These are phyloP conservation scores for Gouania willdenowi DNA, from an alignment of 2,797 vertebrate species.

Conservation along the genomic window DNA sequence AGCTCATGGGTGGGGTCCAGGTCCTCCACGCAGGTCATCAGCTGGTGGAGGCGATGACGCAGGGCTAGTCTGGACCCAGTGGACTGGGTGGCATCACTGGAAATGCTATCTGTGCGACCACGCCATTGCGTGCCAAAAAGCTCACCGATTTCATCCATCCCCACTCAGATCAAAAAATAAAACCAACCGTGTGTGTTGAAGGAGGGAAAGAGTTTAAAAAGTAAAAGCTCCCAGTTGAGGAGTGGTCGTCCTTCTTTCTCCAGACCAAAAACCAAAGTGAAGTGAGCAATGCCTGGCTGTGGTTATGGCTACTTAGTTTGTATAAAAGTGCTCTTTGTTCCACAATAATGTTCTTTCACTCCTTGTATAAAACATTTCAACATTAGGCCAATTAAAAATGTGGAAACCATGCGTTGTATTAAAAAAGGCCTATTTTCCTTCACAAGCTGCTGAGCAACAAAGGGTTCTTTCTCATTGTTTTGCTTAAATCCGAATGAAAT, in stretches of 20 bases:
- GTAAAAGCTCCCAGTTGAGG: no score
- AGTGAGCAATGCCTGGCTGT: constrained; percentile 16
- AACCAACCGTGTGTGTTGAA: no score
- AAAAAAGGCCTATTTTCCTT: neutral
- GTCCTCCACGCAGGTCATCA: constrained; percentile 75
- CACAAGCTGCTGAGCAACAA: neutral
- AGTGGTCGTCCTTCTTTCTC: neutral
- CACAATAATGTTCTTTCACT: constrained; percentile 30
- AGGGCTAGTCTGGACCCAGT: constrained; percentile 58
- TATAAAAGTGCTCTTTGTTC: constrained; percentile 33
- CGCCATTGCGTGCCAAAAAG: constrained; percentile 28
- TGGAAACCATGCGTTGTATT: constrained; percentile 20
- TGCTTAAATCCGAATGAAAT: constrained; percentile 40
- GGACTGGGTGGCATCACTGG: constrained; percentile 61
- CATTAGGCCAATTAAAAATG: constrained; percentile 29
- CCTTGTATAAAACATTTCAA: constrained; percentile 29
- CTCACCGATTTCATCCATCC: constrained; percentile 54
- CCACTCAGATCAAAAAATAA: neutral
- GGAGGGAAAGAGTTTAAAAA: no score
- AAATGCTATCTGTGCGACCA: constrained; percentile 52
- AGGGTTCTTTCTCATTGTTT: constrained; percentile 1
- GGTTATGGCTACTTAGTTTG: constrained; percentile 17
- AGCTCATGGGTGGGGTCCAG: constrained; percentile 65
- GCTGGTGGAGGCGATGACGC: constrained; percentile 71
- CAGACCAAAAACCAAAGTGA: constrained; percentile 13